These are phyloP conservation scores for Capitulum mitella DNA, from an alignment of 2,888 invertebrate genomes.

Conservation along the genomic window DNA sequence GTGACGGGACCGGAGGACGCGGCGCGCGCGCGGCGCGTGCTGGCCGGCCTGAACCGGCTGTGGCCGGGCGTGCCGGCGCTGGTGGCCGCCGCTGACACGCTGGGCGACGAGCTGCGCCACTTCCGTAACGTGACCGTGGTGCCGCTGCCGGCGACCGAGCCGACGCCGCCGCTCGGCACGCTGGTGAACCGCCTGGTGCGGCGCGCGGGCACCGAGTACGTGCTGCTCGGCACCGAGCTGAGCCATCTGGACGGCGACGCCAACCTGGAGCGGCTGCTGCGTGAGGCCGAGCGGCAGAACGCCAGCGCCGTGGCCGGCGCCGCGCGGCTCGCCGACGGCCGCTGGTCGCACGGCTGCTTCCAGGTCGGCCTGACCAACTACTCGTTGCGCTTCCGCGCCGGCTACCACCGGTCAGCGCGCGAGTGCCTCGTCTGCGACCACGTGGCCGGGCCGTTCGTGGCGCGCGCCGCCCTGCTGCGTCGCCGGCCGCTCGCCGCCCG, in stretches of 20 bases:
- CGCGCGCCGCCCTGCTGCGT: slow-evolving; percentile 36
- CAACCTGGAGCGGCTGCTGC: slow-evolving; percentile 39
- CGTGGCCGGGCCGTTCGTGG: slow-evolving; percentile 40
- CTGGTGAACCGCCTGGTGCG: slow-evolving; percentile 38
- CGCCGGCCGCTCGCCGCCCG: slow-evolving; percentile 33
- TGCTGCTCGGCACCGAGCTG: slow-evolving; percentile 38
- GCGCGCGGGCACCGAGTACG: slow-evolving; percentile 39
- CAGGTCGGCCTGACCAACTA: slow-evolving; percentile 39
- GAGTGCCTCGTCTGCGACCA: slow-evolving; percentile 42
- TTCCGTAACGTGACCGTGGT: not conserved
- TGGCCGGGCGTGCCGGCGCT: not conserved
- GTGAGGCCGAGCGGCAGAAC: slow-evolving; percentile 35
- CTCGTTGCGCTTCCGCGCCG: slow-evolving; percentile 38
- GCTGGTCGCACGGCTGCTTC: slow-evolving; percentile 40
- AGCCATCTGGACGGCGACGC: slow-evolving; percentile 38
- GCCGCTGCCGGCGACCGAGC: not conserved
- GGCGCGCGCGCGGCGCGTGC: not conserved
- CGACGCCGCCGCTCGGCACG: slow-evolving; percentile 32
- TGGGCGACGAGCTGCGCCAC: not conserved
- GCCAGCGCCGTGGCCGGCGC: slow-evolving; percentile 39
- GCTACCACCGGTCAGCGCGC: slow-evolving; percentile 40
- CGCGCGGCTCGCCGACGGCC: slow-evolving; percentile 37
- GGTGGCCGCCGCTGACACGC: not conserved
- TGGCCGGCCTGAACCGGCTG: not conserved
- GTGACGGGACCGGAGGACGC: not conserved